Percentiles rank a stretch among this genome's conserved stretches.
Evolutionary conservation across 2,888 invertebrate species (phyloP).

Genomic region (Perizoma flavofasciatum): DNA sequence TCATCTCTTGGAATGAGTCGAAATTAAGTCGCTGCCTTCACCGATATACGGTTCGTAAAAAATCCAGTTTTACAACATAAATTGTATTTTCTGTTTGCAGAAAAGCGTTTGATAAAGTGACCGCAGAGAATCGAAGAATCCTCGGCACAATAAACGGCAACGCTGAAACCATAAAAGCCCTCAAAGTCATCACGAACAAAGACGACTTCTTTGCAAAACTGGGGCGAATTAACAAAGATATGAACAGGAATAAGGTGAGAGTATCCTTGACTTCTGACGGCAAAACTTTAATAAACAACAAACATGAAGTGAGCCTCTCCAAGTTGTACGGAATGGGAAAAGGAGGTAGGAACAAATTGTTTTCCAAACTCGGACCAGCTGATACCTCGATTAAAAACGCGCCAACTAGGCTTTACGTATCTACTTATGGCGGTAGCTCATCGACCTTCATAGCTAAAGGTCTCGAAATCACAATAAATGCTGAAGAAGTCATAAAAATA

Average conservation of each 20-base stretch:
- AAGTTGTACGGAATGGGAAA: slow-evolving; percentile 41
- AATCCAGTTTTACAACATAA: too few species aligned
- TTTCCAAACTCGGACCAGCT: slow-evolving; percentile 44
- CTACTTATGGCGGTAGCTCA: neutral
- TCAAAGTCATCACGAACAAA: slow-evolving; percentile 49
- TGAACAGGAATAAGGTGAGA: slow-evolving; percentile 47
- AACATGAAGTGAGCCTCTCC: slow-evolving; percentile 35
- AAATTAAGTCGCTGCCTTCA: too few species aligned
- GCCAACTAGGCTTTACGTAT: slow-evolving; percentile 41
- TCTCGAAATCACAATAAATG: slow-evolving; percentile 2
- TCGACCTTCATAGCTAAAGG: neutral
- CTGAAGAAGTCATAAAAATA: slow-evolving; percentile 3
- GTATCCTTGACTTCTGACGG: slow-evolving; percentile 46
- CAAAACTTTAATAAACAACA: slow-evolving; percentile 44
- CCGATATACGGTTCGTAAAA: too few species aligned
- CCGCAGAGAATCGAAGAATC: slow-evolving; percentile 61
- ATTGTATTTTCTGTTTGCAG: slow-evolving; percentile 42
- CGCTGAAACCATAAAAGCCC: slow-evolving; percentile 63
- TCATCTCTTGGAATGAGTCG: too few species aligned
- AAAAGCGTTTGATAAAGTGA: slow-evolving; percentile 66
- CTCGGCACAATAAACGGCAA: slow-evolving; percentile 56
- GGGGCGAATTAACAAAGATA: slow-evolving; percentile 43
- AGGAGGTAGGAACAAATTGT: slow-evolving; percentile 39
- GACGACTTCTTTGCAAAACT: slow-evolving; percentile 49
- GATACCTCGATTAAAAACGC: slow-evolving; percentile 43